Evolutionary conservation across 2,888 invertebrate species (phyloP).

Genomic region (Folsomia manolachei): DNA sequence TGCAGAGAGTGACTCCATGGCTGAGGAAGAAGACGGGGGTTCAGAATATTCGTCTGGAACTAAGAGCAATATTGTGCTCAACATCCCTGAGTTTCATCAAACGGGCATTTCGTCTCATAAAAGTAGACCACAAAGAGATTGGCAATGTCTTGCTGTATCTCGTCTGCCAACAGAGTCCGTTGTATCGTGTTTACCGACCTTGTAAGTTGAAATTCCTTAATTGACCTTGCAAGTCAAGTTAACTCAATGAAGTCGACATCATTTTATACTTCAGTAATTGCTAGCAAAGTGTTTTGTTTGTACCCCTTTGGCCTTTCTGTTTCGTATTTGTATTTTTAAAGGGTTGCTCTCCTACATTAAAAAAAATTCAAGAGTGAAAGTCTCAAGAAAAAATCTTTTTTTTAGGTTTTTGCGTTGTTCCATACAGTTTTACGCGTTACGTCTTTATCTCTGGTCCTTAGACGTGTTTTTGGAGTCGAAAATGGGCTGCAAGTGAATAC

Average conservation of each 20-base stretch:
- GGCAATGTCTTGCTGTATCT: constrained; percentile 21
- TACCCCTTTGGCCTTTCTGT: too few species aligned
- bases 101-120: too few species aligned
- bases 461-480: constrained; percentile 2
- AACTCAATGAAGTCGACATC: too few species aligned
- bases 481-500: neutral
- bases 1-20: neutral
- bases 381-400: neutral
- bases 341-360: too few species aligned
- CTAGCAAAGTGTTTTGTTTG: too few species aligned
- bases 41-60: too few species aligned
- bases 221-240: neutral
- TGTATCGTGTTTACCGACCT: constrained; percentile 31
- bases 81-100: neutral
- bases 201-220: constrained; percentile 24
- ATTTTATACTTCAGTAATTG: too few species aligned
- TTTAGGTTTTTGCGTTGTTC: constrained; percentile 12
- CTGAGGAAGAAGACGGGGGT: neutral
- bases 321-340: too few species aligned
- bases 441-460: neutral
- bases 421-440: constrained; percentile 13
- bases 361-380: neutral
- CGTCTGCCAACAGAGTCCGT: constrained; percentile 31
- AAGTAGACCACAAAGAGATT: neutral
- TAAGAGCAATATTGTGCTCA: too few species aligned